Evolutionary conservation across 2,113 vertebrate species (phyloP), one percentile per base, ranked within the genome.

Genomic region (Oryzias woworae): DNA sequence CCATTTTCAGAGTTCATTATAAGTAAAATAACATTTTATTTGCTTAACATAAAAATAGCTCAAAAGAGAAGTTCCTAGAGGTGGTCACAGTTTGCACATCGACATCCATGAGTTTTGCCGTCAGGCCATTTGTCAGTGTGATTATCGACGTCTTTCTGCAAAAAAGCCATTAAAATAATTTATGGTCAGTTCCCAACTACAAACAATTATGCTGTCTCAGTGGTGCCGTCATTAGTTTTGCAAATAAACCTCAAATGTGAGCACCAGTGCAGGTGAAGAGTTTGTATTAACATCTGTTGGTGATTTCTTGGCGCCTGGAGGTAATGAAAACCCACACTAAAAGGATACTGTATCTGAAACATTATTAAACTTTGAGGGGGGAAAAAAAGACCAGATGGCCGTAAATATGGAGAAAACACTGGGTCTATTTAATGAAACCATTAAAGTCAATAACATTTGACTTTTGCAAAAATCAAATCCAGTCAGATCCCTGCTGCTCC

Each of bases 271-370:
- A 87, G 81, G 81, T 87, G 80, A 82, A 75, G 69, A 63, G 72
- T 85, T 78, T 82, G 81, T 51, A 72, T 87, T 62, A 81, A 87
- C 88, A 90, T 90, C 87, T 91, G 87, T 71, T 85, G 70, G 75
- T 87, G 71, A 88, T 91, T 84, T 84, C 63, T 77, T 67, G 82
- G 69, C 36, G 79, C 77, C 83, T 83, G 80, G 62, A 84, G 84
- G 81, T 77, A 90, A 87, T 87, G 81, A 88, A 86, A 86, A 67
- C 66, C 76, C 66, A 77, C 81, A 84, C 68, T 85, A 88, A 87
- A 84, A 83, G 80, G 79, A 75, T 85, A 87, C 81, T 87, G 78
- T 78, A 88, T 81, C 75, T 83, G 58, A 83, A 85, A 86, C 78
- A 84, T 84, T 84, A 85, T 87, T 85, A 85, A 86, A 86, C 79